Conservation (phyloP, 2,797 vertebrate species). For the Centropyge bicolor region DNA sequence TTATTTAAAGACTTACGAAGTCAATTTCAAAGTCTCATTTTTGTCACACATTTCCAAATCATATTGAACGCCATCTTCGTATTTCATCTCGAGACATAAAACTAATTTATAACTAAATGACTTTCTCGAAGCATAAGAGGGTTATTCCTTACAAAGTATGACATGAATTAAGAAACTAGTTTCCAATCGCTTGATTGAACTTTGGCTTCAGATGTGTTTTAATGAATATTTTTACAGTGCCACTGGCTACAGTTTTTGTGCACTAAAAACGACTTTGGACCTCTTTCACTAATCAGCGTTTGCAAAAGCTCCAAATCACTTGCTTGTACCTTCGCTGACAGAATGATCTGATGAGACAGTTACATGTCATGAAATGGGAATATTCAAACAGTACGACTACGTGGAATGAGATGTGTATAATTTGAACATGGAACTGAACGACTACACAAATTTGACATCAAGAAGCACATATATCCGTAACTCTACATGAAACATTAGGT, state of each 20-base stretch:
- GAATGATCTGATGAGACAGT: constrained; percentile 61
- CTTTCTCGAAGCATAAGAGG: neutral
- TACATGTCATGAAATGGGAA: constrained; percentile 66
- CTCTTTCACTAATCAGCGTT: constrained; percentile 18
- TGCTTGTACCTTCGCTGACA: constrained; percentile 55
- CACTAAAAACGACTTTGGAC: constrained; percentile 60
- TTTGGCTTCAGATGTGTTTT: neutral
- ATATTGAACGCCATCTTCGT: neutral
- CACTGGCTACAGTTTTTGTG: constrained; percentile 88
- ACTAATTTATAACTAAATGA: neutral
- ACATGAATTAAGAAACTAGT: neutral
- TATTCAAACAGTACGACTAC: constrained; percentile 57
- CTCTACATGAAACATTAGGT: constrained; percentile 68
- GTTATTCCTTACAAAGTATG: neutral
- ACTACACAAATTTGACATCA: constrained; percentile 72
- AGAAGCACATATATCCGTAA: constrained; percentile 75
- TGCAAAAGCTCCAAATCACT: constrained; percentile 54
- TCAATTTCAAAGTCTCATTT: neutral
- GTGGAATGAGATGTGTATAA: constrained; percentile 48
- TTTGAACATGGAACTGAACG: constrained; percentile 71
- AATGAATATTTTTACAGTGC: constrained; percentile 65
- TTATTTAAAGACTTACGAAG: neutral
- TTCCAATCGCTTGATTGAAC: neutral
- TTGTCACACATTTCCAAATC: neutral
- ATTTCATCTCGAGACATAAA: neutral